Percentiles rank a stretch among this genome's conserved stretches.
phyloP scores from a whole-genome alignment of 2,888 invertebrate genomes.

The Zygaena filipendulae region DNA sequence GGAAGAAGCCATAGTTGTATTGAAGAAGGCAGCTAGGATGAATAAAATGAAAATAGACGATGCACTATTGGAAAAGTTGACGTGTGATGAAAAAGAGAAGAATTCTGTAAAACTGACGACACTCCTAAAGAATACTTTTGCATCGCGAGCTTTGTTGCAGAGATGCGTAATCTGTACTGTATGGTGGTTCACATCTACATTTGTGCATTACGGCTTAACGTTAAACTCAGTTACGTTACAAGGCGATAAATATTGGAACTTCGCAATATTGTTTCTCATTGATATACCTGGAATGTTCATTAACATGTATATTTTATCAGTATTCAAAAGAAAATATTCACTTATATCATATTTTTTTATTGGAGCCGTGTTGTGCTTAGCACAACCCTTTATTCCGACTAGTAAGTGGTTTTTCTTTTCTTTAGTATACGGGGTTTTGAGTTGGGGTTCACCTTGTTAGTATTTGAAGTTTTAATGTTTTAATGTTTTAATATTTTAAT shows the following conservation, averaged over 20 bases:
- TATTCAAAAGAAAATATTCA: constrained; percentile 64
- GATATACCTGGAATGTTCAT: constrained; percentile 69
- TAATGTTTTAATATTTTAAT: no score
- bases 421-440: no score
- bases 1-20: constrained; percentile 71
- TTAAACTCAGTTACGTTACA: constrained; percentile 78
- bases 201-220: constrained; percentile 81
- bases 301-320: constrained; percentile 62
- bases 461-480: no score
- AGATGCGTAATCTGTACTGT: constrained; percentile 44
- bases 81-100: constrained; percentile 32
- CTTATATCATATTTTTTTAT: constrained; percentile 62
- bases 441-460: no score
- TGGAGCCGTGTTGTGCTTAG: constrained; percentile 67
- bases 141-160: constrained; percentile 31
- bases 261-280: constrained; percentile 66
- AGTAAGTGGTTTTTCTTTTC: no score
- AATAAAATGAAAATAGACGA: constrained; percentile 26
- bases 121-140: constrained; percentile 36
- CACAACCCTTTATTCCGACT: constrained; percentile 68
- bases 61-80: constrained; percentile 26
- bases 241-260: constrained; percentile 82
- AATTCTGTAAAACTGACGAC: constrained; percentile 25
- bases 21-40: constrained; percentile 68
- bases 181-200: constrained; percentile 73